Evolutionary conservation across 2,113 vertebrate species (phyloP).

Genomic region (Podarcis raffonei): DNA sequence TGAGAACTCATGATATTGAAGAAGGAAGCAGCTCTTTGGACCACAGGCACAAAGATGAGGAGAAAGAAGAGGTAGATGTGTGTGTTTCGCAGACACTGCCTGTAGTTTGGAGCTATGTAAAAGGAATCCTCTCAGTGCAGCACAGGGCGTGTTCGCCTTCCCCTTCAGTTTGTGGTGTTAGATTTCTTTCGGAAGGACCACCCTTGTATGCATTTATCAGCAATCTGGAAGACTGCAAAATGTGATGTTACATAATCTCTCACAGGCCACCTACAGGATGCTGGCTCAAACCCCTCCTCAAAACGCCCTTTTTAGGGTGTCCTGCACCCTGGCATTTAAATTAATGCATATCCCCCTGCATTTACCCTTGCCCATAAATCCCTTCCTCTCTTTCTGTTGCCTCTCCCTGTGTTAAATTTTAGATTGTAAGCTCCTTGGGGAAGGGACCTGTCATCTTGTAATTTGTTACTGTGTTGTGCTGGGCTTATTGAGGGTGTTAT

Average conservation of each 20-base stretch:
- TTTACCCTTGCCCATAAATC: no score
- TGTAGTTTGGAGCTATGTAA: not conserved
- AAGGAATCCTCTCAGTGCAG: not conserved
- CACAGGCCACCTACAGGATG: not conserved
- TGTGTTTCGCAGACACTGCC: not conserved
- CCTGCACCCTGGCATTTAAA: not conserved
- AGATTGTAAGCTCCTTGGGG: not conserved
- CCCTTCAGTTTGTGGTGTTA: not conserved
- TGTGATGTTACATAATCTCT: not conserved
- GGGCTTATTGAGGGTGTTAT: not conserved
- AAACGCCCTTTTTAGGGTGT: not conserved
- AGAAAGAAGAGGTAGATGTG: conserved; percentile 80
- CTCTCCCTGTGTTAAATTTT: not conserved
- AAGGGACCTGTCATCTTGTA: not conserved
- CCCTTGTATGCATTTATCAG: no score
- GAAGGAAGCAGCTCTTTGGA: conserved; percentile 81
- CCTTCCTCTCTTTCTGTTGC: no score
- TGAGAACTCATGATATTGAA: conserved; percentile 86
- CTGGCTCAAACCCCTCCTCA: not conserved
- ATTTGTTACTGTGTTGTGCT: not conserved
- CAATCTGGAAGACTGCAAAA: not conserved
- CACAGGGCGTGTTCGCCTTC: not conserved
- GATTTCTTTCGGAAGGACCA: not conserved
- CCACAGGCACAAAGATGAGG: conserved; percentile 72
- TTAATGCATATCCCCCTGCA: not conserved